phyloP scores from a whole-genome alignment of 2,888 invertebrate species.

The Celastrina argiolus region DNA sequence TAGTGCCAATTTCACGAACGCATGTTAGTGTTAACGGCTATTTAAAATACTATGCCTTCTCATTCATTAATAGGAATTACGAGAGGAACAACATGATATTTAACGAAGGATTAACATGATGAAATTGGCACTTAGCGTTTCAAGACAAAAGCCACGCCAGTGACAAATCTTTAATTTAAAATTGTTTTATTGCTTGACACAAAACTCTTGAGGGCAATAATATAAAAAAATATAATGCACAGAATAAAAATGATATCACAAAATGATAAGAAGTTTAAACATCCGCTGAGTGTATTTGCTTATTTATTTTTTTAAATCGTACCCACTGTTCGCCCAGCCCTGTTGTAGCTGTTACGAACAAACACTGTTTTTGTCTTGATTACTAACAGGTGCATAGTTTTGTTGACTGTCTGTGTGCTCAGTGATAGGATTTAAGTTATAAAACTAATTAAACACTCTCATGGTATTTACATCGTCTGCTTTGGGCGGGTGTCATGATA shows the following conservation, averaged over 20 bases:
- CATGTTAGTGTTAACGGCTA: no score
- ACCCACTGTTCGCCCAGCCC: conserved; percentile 34
- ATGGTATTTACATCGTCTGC: conserved; percentile 10
- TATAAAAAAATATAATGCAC: conserved; percentile 21
- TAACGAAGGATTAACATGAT: no score
- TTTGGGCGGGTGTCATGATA: background rate
- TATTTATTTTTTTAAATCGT: conserved; percentile 29
- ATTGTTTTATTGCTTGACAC: background rate
- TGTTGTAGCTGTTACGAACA: conserved; percentile 19
- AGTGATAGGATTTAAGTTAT: conserved; percentile 56
- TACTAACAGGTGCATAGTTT: conserved; percentile 45
- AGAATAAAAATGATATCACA: conserved; percentile 22
- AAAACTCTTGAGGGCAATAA: background rate
- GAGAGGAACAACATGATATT: no score
- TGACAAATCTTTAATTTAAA: background rate
- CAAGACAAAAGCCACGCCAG: no score
- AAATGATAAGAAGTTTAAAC: conserved; percentile 28
- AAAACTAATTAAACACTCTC: conserved; percentile 46
- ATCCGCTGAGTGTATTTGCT: conserved; percentile 29
- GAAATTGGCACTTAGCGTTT: no score
- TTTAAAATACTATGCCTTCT: no score
- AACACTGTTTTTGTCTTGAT: conserved; percentile 44
- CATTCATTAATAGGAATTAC: no score
- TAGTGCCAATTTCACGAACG: no score
- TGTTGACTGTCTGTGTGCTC: conserved; percentile 42